Evolutionary conservation across 2,113 vertebrate species (phyloP).

Genomic region (Vidua chalybeata): DNA sequence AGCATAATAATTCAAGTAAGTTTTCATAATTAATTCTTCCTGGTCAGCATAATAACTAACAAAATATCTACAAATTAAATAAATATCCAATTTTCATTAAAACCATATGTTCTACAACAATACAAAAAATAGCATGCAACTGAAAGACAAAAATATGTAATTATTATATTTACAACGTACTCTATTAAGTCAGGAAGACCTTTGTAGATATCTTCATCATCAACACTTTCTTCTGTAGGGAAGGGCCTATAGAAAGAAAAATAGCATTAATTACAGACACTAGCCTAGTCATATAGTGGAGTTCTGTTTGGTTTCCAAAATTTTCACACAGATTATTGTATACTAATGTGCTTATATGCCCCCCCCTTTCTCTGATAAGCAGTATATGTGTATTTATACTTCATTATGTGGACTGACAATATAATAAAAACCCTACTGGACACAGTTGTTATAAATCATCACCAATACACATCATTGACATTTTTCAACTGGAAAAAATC

Average conservation of each 20-base stretch:
- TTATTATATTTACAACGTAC: slow-evolving; percentile 74
- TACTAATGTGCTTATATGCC: fast-evolving
- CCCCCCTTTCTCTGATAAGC: neutral
- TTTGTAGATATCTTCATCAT: slow-evolving; percentile 95
- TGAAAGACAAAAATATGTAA: neutral
- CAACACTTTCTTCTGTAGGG: slow-evolving; percentile 90
- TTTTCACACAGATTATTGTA: neutral
- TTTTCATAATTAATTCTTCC: neutral
- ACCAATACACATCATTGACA: neutral
- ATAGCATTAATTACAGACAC: neutral
- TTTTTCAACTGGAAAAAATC: neutral
- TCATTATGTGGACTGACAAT: neutral
- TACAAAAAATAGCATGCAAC: neutral
- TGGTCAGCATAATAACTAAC: neutral
- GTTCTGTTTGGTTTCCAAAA: neutral
- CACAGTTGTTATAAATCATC: neutral
- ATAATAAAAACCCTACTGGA: neutral
- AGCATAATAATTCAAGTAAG: neutral
- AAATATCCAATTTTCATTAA: neutral
- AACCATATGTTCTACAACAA: neutral
- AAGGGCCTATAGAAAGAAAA: slow-evolving; percentile 79
- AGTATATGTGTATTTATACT: neutral
- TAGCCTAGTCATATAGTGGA: neutral
- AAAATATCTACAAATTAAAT: neutral
- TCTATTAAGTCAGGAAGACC: slow-evolving; percentile 94